Evolutionary conservation across 2,797 vertebrate genomes (phyloP).

Genomic region (Enteromius trimaculatus): DNA sequence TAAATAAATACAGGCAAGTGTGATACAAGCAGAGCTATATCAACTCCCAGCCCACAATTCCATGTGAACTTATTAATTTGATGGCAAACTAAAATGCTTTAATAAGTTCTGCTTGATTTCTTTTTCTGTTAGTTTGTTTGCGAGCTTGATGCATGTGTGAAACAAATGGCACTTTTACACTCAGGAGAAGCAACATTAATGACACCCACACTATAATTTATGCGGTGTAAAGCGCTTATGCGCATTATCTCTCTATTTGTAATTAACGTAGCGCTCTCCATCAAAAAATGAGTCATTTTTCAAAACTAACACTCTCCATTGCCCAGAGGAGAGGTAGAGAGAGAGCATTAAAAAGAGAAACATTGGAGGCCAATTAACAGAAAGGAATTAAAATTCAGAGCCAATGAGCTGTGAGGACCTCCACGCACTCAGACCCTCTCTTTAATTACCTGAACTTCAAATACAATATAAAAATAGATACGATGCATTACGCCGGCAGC

Average conservation of each 20-base stretch:
- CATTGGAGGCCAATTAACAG: slow-evolving; percentile 86
- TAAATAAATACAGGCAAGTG: slow-evolving; percentile 43
- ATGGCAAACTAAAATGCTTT: slow-evolving; percentile 64
- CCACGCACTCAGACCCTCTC: slow-evolving; percentile 79
- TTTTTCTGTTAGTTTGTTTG: slow-evolving; percentile 40
- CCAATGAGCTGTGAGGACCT: slow-evolving; percentile 90
- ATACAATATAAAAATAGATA: slow-evolving; percentile 89
- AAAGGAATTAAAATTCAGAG: slow-evolving; percentile 86
- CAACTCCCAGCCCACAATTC: slow-evolving; percentile 52
- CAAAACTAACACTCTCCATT: slow-evolving; percentile 68
- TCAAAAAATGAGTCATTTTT: slow-evolving; percentile 69
- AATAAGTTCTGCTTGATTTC: slow-evolving; percentile 56
- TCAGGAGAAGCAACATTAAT: slow-evolving; percentile 64
- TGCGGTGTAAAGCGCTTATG: slow-evolving; percentile 61
- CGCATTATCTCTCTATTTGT: slow-evolving; percentile 69
- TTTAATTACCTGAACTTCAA: slow-evolving; percentile 90
- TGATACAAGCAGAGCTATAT: slow-evolving; percentile 22
- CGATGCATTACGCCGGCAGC: slow-evolving; percentile 88
- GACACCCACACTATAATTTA: slow-evolving; percentile 63
- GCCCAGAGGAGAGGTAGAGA: slow-evolving; percentile 62
- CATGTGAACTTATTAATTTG: slow-evolving; percentile 64
- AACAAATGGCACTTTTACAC: slow-evolving; percentile 66
- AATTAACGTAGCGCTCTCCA: slow-evolving; percentile 75
- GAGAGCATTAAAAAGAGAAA: slow-evolving; percentile 60
- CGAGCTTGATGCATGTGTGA: slow-evolving; percentile 47